Conservation (phyloP, 23 tunicate species). For the Ciona savignyi region DNA sequence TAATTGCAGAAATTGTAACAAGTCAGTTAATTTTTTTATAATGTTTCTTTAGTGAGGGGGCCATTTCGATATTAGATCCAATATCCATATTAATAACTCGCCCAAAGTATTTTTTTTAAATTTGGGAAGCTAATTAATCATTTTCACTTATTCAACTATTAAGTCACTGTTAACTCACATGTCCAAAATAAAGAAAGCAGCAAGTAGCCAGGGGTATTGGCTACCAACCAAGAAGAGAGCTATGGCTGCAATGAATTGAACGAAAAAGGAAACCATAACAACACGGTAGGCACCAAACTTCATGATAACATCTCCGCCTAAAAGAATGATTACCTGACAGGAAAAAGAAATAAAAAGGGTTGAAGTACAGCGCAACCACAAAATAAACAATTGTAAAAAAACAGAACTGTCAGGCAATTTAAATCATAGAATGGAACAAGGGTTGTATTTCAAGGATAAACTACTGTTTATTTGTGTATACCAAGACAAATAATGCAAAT, state of each 20-base stretch:
- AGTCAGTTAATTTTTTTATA: neutral
- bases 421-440: neutral
- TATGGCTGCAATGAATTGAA: slow-evolving; percentile 43
- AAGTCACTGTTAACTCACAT: slow-evolving; percentile 27
- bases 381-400: neutral
- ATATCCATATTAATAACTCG: too few relatives aligned
- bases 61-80: too few relatives aligned
- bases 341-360: neutral
- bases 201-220: slow-evolving; percentile 24
- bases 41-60: too few relatives aligned
- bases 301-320: slow-evolving; percentile 56
- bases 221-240: slow-evolving; percentile 36
- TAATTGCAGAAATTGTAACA: neutral
- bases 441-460: neutral
- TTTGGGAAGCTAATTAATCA: too few relatives aligned
- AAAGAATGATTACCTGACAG: slow-evolving; percentile 35
- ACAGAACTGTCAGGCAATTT: neutral
- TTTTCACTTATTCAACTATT: neutral
- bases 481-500: too few relatives aligned
- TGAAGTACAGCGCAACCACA: too few relatives aligned
- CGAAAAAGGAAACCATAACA: slow-evolving; percentile 46
- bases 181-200: slow-evolving; percentile 65
- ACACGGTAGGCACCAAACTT: slow-evolving; percentile 62
- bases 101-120: too few relatives aligned
- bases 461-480: too few relatives aligned